A percentile compares a stretch with the other conserved stretches of the same genome.
Conservation (phyloP, 1,140 invertebrate species). For the Liolophura sinensis region DNA sequence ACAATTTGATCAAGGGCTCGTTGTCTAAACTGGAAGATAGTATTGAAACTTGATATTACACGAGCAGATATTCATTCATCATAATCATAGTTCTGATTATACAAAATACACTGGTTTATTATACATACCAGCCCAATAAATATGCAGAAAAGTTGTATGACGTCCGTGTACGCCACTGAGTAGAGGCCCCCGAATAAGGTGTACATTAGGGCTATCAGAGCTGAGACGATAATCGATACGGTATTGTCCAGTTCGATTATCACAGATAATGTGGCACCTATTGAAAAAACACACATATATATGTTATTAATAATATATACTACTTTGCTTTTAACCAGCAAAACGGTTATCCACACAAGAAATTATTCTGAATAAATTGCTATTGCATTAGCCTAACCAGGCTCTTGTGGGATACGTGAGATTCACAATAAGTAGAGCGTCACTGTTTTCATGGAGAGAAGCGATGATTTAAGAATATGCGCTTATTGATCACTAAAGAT, state of each 20-base stretch:
- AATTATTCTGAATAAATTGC: too few relatives aligned
- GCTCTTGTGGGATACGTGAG: too few relatives aligned
- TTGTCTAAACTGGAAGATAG: background rate
- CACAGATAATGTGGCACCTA: conserved; percentile 87
- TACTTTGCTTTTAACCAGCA: too few relatives aligned
- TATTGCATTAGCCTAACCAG: too few relatives aligned
- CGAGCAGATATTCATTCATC: background rate
- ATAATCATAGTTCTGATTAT: background rate
- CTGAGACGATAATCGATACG: conserved; percentile 25
- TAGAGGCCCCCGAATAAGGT: conserved; percentile 39
- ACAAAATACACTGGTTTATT: background rate
- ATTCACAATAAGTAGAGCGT: too few relatives aligned
- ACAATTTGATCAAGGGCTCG: background rate
- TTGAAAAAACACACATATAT: background rate
- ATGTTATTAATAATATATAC: too few relatives aligned
- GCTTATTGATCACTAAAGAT: too few relatives aligned
- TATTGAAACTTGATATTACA: background rate
- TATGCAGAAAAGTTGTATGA: conserved; percentile 32
- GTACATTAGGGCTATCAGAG: conserved; percentile 31
- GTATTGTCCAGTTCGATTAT: conserved; percentile 90
- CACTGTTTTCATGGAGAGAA: too few relatives aligned
- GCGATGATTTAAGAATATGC: too few relatives aligned
- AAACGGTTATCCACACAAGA: too few relatives aligned
- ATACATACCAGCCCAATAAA: background rate
- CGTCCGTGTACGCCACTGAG: conserved; percentile 43